These are phyloP conservation scores for Dasysyrphus albostriatus DNA, from an alignment of 2,888 invertebrate genomes.

Conservation along the genomic window DNA sequence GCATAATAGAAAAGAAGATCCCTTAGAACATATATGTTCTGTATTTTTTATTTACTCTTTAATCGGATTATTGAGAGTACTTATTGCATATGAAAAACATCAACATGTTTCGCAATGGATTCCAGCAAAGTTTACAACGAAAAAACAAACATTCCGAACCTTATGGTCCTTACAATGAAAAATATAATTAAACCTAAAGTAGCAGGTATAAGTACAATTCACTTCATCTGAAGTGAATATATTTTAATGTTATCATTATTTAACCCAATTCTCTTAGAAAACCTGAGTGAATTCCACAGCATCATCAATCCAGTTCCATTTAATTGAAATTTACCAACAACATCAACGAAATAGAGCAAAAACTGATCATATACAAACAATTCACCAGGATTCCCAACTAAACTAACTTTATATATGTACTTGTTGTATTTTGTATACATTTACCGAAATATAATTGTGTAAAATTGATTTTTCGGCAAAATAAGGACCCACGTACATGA, in stretches of 20 bases:
- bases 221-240: neutral
- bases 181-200: neutral
- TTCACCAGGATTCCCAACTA: neutral
- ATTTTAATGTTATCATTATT: slow-evolving; percentile 30
- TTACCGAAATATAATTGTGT: slow-evolving; percentile 21
- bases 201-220: neutral
- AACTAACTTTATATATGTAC: neutral
- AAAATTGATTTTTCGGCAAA: slow-evolving; percentile 71
- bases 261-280: slow-evolving; percentile 38
- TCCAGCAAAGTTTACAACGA: neutral
- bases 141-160: neutral
- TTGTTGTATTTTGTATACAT: slow-evolving; percentile 31
- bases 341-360: neutral
- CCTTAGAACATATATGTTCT: no score
- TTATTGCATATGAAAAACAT: no score
- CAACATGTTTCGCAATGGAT: neutral
- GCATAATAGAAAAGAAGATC: no score
- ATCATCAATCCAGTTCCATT: neutral
- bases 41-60: no score
- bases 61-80: no score
- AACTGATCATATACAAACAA: slow-evolving; percentile 59
- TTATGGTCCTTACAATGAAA: neutral
- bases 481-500: slow-evolving; percentile 47
- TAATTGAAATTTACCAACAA: neutral
- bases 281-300: neutral